Evolutionary conservation across 2,797 vertebrate species (phyloP), one percentile per base, ranked within the genome.

Genomic region (Bovichtus diacanthus): DNA sequence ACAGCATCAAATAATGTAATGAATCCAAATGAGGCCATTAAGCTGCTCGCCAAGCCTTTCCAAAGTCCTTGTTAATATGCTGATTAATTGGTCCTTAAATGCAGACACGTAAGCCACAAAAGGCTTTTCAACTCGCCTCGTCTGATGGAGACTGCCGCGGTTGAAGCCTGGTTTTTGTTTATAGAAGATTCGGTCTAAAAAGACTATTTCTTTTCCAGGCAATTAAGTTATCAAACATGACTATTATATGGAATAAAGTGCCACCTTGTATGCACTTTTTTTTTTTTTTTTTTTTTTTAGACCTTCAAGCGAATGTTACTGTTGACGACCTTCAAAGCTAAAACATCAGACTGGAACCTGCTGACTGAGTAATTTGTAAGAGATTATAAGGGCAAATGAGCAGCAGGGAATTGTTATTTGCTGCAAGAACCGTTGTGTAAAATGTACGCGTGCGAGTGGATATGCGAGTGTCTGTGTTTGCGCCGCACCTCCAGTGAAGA

Each of bases 41-140:
- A 83, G 88, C 87, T 41, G 38, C 74, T 69, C 64, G 76, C 80
- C 87, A 80, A 70, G 47, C 50, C 70, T 70, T 74, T 82, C 68
- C 77, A 64, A 44, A 31, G 71, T 80, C 81, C 78, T 88, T 55
- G 60, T 87, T 82, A 85, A 83, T 82, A 81, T 73, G 80, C 78
- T 76, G 81, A 90, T 91, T 80, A 90, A 91, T 78, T 81, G 74
- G 76, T 76, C 70, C 70, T 84, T 77, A 74, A 88, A 79, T 66
- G 70, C 74, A 70, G 82, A 81, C 70, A 80, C 65, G 62, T 63
- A 81, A 85, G 74, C 46, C 55, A 58, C 60, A 54, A 38, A 59
- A 68, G 44, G 51, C 31, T 60, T 50, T n/a, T 13, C 19, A 67
- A 71, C n/a, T 53, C 49, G 27, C 34, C 62, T 60, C 11, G 9